Conservation (phyloP, 2,797 vertebrate genomes). For the Rousettus madagascariensis region DNA sequence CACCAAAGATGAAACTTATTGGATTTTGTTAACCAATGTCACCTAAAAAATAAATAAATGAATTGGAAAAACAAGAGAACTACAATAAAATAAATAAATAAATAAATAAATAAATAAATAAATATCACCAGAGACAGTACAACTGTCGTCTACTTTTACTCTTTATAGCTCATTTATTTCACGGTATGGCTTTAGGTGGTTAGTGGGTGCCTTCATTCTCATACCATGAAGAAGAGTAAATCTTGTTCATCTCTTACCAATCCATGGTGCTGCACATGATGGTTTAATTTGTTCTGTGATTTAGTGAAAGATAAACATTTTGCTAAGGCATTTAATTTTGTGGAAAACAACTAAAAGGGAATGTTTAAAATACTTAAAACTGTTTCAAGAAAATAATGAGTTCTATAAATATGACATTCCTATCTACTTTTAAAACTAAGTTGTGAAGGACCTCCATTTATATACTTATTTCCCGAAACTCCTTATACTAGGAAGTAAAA, state of each 20-base stretch:
- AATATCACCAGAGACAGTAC: neutral
- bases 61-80: no score
- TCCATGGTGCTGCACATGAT: neutral
- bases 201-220: neutral
- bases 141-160: neutral
- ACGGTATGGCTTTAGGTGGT: neutral
- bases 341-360: neutral
- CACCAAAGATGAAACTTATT: neutral
- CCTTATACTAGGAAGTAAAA: neutral
- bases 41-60: no score
- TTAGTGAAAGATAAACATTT: neutral
- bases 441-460: neutral
- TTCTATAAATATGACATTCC: neutral
- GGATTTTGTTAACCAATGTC: no score
- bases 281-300: neutral
- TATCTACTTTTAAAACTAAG: slow-evolving; percentile 2
- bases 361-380: slow-evolving; percentile 10
- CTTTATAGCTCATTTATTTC: slow-evolving; percentile 22
- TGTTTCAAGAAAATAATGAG: neutral
- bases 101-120: neutral
- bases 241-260: neutral
- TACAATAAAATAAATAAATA: no score
- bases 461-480: neutral
- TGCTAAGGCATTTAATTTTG: slow-evolving; percentile 8
- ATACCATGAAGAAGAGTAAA: neutral